Base-by-base conservation (phyloP, 2,113 vertebrate species). In the Perca flavescens region DNA sequence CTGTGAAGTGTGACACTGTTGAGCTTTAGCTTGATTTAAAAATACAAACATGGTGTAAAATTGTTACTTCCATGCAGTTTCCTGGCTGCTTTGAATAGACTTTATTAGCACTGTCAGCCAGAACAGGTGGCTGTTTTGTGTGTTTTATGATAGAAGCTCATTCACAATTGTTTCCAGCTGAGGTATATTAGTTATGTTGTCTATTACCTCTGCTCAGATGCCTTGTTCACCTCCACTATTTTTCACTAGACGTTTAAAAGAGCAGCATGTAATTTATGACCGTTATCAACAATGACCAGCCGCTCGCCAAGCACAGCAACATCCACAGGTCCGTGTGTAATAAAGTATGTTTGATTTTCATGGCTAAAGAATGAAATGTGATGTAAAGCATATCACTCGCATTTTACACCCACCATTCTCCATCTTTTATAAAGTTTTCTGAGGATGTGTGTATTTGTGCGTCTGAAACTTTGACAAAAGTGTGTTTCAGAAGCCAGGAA, bases 231-330 rank as follows among this genome's bases (percentile, higher is more conserved):
- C 6, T 68, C 43, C 40, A 43, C 22, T 57, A 72, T 57, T 52
- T 15, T 56, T 60, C 54, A n/a, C 10, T 50, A 19, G 28, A 73
- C 2, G 0, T 72, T 81, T 40, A 75, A 64, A 78, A 22, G 64
- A 72, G 36, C 60, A 36, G 19, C 25, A 28, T 66, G 31, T 56
- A 13, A 76, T 77, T 85, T 49, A 63, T 53, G 61, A 43, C 25
- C 2, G 15, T 70, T 83, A 74, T 79, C 79, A 61, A 40, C 63
- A 47, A 60, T 86, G 64, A 67, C 50, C 54, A 77, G 85, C 62
- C 50, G 58, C 66, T 13, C 11, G 53, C 47, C 21, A 34, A 66
- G 52, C 63, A 40, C 49, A 60, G 31, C 83, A 64, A 67, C 74
- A 62, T 49, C 34, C 40, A 22, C 36, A 50, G 62, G 40, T 74